Evolutionary conservation across 2,797 vertebrate genomes (phyloP).

Genomic region (Girardinus metallicus): DNA sequence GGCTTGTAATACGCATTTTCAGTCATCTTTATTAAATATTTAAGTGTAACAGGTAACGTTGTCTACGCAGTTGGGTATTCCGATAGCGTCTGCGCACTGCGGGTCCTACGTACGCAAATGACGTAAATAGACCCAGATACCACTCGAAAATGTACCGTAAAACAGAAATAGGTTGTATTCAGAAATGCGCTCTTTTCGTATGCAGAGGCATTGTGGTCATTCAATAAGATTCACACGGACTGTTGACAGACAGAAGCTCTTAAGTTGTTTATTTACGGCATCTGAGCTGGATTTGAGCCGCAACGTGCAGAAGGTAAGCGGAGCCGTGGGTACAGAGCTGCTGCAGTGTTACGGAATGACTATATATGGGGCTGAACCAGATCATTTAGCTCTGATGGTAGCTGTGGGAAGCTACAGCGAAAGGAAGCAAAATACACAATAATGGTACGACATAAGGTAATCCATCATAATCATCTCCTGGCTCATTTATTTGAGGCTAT

Average conservation of each 20-base stretch:
- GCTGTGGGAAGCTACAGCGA: constrained; percentile 8
- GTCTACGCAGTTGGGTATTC: constrained; percentile 18
- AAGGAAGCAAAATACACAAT: not conserved
- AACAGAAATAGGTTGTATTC: constrained; percentile 13
- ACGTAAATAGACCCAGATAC: constrained; percentile 19
- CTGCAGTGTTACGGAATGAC: constrained; percentile 31
- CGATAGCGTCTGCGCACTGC: constrained; percentile 26
- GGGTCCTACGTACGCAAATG: constrained; percentile 41
- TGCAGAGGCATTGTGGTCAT: constrained; percentile 18
- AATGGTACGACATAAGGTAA: constrained; percentile 23
- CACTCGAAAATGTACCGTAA: not conserved
- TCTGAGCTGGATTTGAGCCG: not conserved
- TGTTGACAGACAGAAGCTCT: constrained; percentile 1
- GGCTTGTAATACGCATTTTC: not conserved
- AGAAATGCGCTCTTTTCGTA: constrained; percentile 37
- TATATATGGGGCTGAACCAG: constrained; percentile 67
- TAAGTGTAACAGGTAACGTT: not conserved
- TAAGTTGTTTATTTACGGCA: not conserved
- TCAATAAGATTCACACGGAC: constrained; percentile 26
- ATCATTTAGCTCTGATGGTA: constrained; percentile 15
- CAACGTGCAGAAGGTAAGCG: constrained; percentile 50
- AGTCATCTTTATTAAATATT: not conserved
- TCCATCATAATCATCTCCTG: constrained; percentile 51
- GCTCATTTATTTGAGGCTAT: constrained; percentile 32
- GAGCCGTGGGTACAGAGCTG: not conserved